A percentile compares a stretch with the other conserved stretches of the same genome.
These are phyloP conservation scores for Standfussiana lucernea DNA, from an alignment of 2,888 invertebrate genomes.

Conservation along the genomic window DNA sequence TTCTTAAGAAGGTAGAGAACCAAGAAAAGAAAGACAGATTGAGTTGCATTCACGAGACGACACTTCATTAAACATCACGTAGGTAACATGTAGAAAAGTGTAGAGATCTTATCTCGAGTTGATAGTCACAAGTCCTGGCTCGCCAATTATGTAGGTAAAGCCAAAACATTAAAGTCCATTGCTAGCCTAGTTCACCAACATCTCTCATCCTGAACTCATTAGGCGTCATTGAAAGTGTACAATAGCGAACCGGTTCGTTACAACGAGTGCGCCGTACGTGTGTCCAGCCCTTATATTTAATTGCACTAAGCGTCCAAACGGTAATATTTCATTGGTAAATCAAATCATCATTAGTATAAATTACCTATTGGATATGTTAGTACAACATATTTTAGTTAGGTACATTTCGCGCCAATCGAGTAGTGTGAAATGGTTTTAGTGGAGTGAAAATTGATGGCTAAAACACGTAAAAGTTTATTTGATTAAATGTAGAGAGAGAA, in stretches of 20 bases:
- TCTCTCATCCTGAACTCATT: slow-evolving; percentile 74
- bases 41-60: not conserved
- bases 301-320: slow-evolving; percentile 52
- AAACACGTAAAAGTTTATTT: not conserved
- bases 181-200: not conserved
- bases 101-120: not conserved
- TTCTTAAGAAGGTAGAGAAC: not conserved
- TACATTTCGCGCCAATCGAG: not conserved
- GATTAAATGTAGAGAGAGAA: not conserved
- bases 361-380: not conserved
- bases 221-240: slow-evolving; percentile 68
- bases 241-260: slow-evolving; percentile 78
- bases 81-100: not conserved
- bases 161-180: not conserved
- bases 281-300: slow-evolving; percentile 57
- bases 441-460: not conserved
- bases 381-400: slow-evolving; percentile 6
- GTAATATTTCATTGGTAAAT: slow-evolving; percentile 38
- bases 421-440: not conserved
- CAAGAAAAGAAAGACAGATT: not conserved
- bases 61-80: not conserved
- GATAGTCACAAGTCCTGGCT: not conserved
- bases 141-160: not conserved
- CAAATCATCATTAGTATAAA: slow-evolving; percentile 32
- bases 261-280: slow-evolving; percentile 72